A percentile compares a stretch with the other conserved stretches of the same genome.
Evolutionary conservation across 2,888 invertebrate species (phyloP).

Genomic region (Alviniconcha strummeri): DNA sequence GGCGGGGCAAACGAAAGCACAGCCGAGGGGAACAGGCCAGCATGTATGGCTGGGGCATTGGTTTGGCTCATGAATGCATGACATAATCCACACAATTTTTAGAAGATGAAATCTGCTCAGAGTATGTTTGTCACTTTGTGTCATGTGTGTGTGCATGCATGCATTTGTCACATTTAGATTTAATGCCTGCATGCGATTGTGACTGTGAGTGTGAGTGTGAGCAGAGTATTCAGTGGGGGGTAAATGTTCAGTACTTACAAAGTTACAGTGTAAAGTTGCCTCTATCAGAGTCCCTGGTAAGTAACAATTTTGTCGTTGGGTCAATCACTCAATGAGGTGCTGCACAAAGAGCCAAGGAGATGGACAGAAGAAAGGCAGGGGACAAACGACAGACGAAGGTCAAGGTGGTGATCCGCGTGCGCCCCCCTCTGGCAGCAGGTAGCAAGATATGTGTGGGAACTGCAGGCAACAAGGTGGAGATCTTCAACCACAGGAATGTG

Average conservation of each 20-base stretch:
- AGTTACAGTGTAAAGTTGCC: background rate
- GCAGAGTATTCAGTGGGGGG: background rate
- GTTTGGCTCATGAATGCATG: background rate
- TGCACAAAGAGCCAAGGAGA: background rate
- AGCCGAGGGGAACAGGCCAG: too few relatives aligned
- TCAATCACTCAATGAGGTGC: background rate
- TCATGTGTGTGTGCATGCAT: background rate
- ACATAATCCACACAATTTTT: background rate
- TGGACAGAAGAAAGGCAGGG: constrained; percentile 1
- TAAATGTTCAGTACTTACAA: background rate
- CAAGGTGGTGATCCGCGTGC: constrained; percentile 64
- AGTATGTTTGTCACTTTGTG: background rate
- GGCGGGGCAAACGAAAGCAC: too few relatives aligned
- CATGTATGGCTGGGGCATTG: background rate
- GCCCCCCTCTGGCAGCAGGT: constrained; percentile 54
- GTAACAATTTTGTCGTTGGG: background rate
- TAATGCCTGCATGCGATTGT: too few relatives aligned
- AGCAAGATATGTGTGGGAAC: constrained; percentile 58
- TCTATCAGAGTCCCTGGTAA: background rate
- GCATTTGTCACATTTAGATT: too few relatives aligned
- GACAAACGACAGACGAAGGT: constrained; percentile 48
- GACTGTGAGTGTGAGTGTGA: too few relatives aligned
- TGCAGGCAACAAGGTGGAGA: constrained; percentile 55
- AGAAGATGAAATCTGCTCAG: background rate
- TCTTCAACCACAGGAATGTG: constrained; percentile 67